phyloP scores from a whole-genome alignment of 2,113 vertebrate species.

The Psittacara wagleri region DNA sequence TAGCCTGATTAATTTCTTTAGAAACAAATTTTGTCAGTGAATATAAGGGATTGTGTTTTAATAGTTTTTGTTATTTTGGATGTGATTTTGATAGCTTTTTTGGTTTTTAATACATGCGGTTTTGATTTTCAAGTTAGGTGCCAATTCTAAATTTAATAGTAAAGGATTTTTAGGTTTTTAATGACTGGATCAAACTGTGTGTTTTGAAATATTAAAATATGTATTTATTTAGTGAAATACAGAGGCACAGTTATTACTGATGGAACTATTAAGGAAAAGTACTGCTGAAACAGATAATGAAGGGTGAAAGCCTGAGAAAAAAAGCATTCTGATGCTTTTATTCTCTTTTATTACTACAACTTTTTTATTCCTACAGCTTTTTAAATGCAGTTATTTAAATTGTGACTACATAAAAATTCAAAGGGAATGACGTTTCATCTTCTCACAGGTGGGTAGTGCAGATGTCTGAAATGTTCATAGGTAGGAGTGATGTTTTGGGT shows the following conservation, averaged over 20 bases:
- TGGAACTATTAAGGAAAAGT: neutral
- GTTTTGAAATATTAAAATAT: neutral
- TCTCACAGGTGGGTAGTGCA: neutral
- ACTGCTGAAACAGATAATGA: neutral
- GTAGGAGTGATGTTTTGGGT: neutral
- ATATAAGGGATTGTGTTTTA: neutral
- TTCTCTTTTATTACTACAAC: neutral
- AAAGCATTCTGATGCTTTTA: neutral
- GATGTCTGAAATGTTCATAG: neutral
- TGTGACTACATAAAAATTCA: neutral
- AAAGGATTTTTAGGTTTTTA: neutral
- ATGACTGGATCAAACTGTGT: neutral
- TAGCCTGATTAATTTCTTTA: neutral
- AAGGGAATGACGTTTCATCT: neutral
- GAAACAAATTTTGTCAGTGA: neutral
- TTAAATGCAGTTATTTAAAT: neutral
- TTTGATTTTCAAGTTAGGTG: neutral
- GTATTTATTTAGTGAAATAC: neutral
- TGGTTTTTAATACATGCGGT: neutral
- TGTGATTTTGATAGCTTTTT: neutral
- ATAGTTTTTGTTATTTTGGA: neutral
- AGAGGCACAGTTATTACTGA: neutral
- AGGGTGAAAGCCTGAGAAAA: neutral
- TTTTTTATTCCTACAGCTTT: neutral
- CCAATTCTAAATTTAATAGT: neutral